A percentile compares a stretch with the other conserved stretches of the same genome.
These are phyloP conservation scores for Hippopotamus amphibius DNA, from an alignment of 2,113 vertebrate genomes.

Conservation along the genomic window DNA sequence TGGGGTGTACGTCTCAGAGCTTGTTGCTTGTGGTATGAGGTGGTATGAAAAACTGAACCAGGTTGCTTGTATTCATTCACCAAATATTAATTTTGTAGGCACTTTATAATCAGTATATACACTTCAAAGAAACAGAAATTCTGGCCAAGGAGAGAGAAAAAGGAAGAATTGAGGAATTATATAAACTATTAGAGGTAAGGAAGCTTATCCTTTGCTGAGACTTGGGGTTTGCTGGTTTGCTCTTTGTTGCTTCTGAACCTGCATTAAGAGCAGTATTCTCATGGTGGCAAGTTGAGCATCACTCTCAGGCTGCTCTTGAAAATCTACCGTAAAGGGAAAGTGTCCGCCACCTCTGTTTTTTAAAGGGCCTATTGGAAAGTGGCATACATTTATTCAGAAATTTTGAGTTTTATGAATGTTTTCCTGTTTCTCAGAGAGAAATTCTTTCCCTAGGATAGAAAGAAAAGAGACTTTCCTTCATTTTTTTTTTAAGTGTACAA, in stretches of 20 bases:
- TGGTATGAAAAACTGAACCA: background rate
- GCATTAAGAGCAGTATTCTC: background rate
- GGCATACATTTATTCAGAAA: background rate
- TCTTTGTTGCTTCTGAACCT: background rate
- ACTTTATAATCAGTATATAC: constrained; percentile 99
- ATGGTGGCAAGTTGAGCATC: background rate
- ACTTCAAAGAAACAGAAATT: constrained; percentile 99
- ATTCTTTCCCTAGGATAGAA: background rate
- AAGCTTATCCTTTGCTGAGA: background rate
- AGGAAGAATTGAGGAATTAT: constrained; percentile 93
- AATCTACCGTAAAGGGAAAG: background rate
- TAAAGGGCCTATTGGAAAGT: background rate
- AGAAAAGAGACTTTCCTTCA: background rate
- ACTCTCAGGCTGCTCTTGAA: background rate
- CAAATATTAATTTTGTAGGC: constrained; percentile 88
- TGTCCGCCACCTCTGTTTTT: background rate
- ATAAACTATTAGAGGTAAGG: constrained; percentile 96
- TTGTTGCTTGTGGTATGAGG: background rate
- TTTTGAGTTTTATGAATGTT: background rate
- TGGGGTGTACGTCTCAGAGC: background rate
- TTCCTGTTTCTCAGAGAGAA: background rate
- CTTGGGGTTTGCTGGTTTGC: background rate
- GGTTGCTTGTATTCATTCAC: constrained; percentile 51
- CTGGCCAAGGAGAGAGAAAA: constrained; percentile 95
- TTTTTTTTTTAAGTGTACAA: no score